phyloP scores from a whole-genome alignment of 92 coral and sea anemone genomes.

The Micromussa lordhowensis region DNA sequence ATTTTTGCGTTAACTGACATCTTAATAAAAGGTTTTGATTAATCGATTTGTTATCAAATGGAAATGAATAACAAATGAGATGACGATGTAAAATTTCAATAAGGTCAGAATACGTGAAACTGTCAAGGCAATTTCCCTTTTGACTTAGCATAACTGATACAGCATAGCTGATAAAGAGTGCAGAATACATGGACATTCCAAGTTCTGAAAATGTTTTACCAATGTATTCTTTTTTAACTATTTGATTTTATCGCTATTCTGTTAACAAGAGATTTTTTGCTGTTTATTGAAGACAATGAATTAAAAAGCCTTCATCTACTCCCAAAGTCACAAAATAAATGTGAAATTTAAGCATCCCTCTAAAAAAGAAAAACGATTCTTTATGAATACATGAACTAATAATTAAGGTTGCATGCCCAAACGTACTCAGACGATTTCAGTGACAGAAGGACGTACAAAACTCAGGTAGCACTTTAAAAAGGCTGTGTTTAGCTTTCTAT shows the following conservation, averaged over 20 bases:
- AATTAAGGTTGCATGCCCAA: too few relatives aligned
- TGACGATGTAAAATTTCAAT: not conserved
- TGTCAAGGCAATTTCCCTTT: not conserved
- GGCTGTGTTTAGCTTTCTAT: not conserved
- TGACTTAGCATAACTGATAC: not conserved
- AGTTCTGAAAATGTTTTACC: not conserved
- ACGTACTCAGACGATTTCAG: not conserved
- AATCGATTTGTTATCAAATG: not conserved
- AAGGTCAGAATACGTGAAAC: not conserved
- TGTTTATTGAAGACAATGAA: not conserved
- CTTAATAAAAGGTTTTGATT: not conserved
- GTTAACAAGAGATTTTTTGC: not conserved
- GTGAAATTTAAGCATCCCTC: not conserved
- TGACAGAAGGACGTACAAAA: not conserved
- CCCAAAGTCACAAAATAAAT: not conserved
- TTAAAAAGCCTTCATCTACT: not conserved
- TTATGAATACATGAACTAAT: too few relatives aligned
- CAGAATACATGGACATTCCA: not conserved
- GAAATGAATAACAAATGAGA: not conserved
- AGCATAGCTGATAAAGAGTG: not conserved
- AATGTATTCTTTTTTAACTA: not conserved
- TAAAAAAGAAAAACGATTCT: not conserved
- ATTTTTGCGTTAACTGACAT: not conserved
- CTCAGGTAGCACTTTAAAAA: not conserved
- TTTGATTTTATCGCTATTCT: not conserved